Conservation (phyloP, 2,888 invertebrate species). For the Stenotaenia linearis region DNA sequence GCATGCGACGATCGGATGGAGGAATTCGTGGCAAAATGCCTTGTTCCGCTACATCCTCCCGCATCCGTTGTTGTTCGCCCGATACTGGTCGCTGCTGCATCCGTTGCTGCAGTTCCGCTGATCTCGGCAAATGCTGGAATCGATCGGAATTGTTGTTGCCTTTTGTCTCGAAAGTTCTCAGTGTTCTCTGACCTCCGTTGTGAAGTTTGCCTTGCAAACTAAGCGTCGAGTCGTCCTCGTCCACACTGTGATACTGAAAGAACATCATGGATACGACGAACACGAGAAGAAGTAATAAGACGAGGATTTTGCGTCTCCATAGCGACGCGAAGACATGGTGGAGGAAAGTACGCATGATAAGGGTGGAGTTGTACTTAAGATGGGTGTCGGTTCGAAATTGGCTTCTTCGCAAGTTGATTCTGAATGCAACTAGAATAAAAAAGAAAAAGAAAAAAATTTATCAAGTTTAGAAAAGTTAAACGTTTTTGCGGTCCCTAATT, state of each 20-base stretch:
- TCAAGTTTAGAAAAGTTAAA: not conserved
- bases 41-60: not conserved
- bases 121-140: not conserved
- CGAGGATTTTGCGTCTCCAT: conserved; percentile 32
- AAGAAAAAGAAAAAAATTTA: not conserved
- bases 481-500: not conserved
- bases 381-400: not conserved
- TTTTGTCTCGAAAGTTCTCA: conserved; percentile 15
- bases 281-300: conserved; percentile 22
- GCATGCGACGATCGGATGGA: conserved; percentile 13
- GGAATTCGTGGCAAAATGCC: conserved; percentile 1
- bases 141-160: conserved; percentile 23
- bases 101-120: conserved; percentile 20
- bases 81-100: conserved; percentile 8
- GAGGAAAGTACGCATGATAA: conserved; percentile 13
- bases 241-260: conserved; percentile 35
- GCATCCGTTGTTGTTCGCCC: not conserved
- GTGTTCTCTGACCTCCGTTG: conserved; percentile 26
- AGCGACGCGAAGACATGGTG: conserved; percentile 34
- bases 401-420: not conserved
- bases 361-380: not conserved
- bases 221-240: conserved; percentile 6
- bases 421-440: conserved; percentile 2
- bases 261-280: conserved; percentile 33
- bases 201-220: not conserved